phyloP scores from a whole-genome alignment of 2,888 invertebrate species.

The Acleris laterana region DNA sequence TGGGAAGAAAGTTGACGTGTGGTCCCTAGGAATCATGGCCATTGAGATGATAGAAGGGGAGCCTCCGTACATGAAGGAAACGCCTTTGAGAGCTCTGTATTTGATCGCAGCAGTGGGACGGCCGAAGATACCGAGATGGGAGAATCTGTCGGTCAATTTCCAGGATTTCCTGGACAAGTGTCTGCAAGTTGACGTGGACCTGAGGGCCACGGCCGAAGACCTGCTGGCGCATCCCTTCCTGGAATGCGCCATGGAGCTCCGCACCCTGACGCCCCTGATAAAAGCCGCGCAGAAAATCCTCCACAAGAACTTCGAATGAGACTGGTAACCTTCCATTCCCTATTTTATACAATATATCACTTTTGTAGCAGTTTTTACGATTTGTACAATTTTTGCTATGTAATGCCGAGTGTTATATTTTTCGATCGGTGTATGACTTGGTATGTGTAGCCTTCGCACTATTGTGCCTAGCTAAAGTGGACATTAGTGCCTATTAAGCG shows the following conservation, averaged over 20 bases:
- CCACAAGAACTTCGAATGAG: conserved; percentile 83
- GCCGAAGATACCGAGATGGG: conserved; percentile 94
- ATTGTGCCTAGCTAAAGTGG: conserved; percentile 30
- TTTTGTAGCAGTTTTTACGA: conserved; percentile 69
- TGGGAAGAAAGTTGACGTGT: conserved; percentile 96
- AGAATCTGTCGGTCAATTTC: conserved; percentile 89
- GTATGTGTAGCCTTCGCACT: conserved; percentile 16
- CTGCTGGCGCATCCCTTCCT: conserved; percentile 92
- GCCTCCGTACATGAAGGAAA: conserved; percentile 98
- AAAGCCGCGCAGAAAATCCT: conserved; percentile 95
- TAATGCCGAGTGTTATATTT: conserved; percentile 59
- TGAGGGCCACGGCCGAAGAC: conserved; percentile 90
- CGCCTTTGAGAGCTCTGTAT: conserved; percentile 95
- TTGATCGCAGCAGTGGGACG: conserved; percentile 97
- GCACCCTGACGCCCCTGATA: conserved; percentile 94
- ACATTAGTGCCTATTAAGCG: conserved; percentile 18
- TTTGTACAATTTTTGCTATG: conserved; percentile 46
- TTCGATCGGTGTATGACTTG: conserved; percentile 29
- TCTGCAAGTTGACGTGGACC: conserved; percentile 92
- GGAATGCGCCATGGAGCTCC: conserved; percentile 90
- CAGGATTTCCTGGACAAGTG: conserved; percentile 95
- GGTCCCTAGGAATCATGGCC: conserved; percentile 99
- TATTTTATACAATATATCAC: conserved; percentile 50
- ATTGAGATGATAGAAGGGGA: conserved; percentile 97
- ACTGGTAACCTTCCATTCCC: conserved; percentile 60